Base-by-base conservation (phyloP, 35 echinoderm and acorn worm species). In the Lytechinus variegatus region DNA sequence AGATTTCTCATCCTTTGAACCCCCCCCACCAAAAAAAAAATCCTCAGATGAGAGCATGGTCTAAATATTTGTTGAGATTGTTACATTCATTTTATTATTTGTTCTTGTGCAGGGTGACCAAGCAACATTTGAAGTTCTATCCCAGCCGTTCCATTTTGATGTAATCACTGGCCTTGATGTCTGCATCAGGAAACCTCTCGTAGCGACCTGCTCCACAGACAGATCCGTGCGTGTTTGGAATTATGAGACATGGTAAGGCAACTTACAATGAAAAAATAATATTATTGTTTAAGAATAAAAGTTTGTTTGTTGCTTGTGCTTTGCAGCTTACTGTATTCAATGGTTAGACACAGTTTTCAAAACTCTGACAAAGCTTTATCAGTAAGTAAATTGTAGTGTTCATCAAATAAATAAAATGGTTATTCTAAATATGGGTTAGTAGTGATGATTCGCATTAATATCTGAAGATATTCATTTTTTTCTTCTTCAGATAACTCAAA, bases 181-280 rank as follows among this genome's bases (percentile, higher is more conserved):
- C 5, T 99, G 98, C 56, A 95, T 96, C 55, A 95, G 98, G 12
- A 99, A 99, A 58, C 98, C 98, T 54, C 96, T 99, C 54, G 95
- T 99, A 52, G 97, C 98, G 27, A 99, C 98, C 10, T 99, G 98
- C 95, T 98, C 97, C 56, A 92, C 98, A 72, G 98, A 99, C 90
- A 97, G 98, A 94, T 97, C 98, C 7, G 97, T 99, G 1, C 96
- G 98, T 72, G 95, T 99, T 14, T 99, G 97, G 98, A 99, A 99
- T 89, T 99, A 99, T 94, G 98, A 99, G 95, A 99, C 98, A 89
- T 90, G 88, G 88, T 90, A 54, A 21, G 88, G 33, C 66, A 79
- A 7, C 66, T 79, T 27, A 5, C 19, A 9, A 58, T 58, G 9
- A 2, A 58, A 58, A 56, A 56, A 8, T 56, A 56, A 11, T 56